Base-by-base conservation (phyloP, 2,113 vertebrate genomes). In the Himantopus leucocephalus region DNA sequence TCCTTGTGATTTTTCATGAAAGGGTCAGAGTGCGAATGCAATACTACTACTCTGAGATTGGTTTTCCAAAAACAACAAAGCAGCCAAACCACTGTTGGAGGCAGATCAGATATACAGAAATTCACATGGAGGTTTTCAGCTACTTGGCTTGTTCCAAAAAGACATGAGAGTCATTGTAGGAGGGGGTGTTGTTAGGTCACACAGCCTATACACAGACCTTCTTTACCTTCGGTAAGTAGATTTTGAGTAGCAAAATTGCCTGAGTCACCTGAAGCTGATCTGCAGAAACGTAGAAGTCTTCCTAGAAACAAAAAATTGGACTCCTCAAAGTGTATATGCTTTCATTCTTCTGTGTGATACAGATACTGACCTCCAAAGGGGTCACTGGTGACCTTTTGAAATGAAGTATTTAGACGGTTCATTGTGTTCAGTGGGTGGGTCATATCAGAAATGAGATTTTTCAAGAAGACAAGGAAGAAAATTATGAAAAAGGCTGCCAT, bases 401-500 rank as follows among this genome's bases (percentile, higher is more conserved):
- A 84, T 59, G 27, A 75, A 67, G 6, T 47, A 47, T 59, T 63
- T 55, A 85, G 55, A 9, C 1, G 3, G 21, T 48, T 82, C 62
- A 66, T 78, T 85, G 56, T 85, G 34, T 59, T 80, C 62, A 19
- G 21, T 34, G 58, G 8, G 43, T 91, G 72, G 82, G 68, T 91
- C 73, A 71, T 66, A 74, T 74, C 66, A 88, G 66, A 90, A 93
- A 43, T 32, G 59, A 90, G 41, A 41, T 62, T 52, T 81, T 89
- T 94, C 80, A 81, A 71, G 74, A 53, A 80, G 59, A 35, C 21
- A 50, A 48, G 53, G 62, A 71, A 45, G 73, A 75, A 55, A 56
- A 77, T 12, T 37, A 9, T 32, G 64, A 27, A 39, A 67, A 72
- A 77, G 32, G 32, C 58, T 95, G 64, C 80, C 41, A 7, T 73